Conservation (phyloP, 2,113 vertebrate genomes). For the Puffinus mauretanicus region DNA sequence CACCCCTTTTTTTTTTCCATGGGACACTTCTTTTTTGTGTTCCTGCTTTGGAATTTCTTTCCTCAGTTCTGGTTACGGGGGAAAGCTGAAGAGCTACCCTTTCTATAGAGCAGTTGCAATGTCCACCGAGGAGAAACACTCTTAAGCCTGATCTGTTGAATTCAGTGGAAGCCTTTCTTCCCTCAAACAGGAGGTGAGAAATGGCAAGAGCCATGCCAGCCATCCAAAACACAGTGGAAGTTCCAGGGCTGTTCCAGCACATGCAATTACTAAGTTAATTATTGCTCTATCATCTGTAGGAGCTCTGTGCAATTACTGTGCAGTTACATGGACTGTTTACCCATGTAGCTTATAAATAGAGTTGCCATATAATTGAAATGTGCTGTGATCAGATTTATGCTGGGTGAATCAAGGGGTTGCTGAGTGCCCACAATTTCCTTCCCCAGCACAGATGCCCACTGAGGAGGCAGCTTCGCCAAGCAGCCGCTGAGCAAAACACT, state of each 20-base stretch:
- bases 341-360: background rate
- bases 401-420: background rate
- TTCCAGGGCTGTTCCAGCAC: background rate
- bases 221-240: background rate
- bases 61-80: background rate
- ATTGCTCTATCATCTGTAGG: background rate
- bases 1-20: background rate
- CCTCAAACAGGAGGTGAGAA: background rate
- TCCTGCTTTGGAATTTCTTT: background rate
- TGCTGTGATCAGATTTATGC: background rate
- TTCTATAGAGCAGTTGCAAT: background rate
- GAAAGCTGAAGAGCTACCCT: background rate
- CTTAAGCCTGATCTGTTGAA: background rate
- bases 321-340: background rate
- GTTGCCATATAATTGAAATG: accelerated
- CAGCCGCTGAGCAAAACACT: background rate
- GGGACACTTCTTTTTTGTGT: background rate
- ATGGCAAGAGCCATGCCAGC: background rate
- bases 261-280: background rate
- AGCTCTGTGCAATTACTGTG: background rate
- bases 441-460: background rate
- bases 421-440: background rate
- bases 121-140: background rate
- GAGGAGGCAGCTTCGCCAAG: background rate
- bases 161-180: background rate